Evolutionary conservation across 2,888 invertebrate genomes (phyloP), one percentile per base, ranked within the genome.

Genomic region (Volucella inanis): DNA sequence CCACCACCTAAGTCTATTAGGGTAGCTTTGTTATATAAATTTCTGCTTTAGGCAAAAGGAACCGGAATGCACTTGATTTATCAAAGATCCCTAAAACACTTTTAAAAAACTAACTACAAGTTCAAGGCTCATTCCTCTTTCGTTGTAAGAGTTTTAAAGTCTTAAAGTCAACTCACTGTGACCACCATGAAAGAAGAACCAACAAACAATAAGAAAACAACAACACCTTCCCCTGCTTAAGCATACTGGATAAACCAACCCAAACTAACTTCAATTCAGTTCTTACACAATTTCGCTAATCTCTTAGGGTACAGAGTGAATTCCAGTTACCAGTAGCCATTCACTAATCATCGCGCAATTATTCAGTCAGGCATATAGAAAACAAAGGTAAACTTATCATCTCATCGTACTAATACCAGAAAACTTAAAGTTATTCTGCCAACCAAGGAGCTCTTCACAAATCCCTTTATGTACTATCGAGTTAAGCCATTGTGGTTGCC

Each of bases 401-500:
- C 47, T n/a, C 47, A 54, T 68, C 50, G 31, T 31, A 4, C 31
- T 31, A 6, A 31, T 1, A 31, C 31, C 31, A 31, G 6, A 12
- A 54, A 64, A 61, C 45, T 64, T 43, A 31, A 12, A 54, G 38
- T 31, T 38, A 39, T 50, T 41, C 47, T 65, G 22, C 39, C 39
- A 45, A 18, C 45, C 43, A 31, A 64, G 15, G 15, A 45, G 57
- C 18, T 74, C 65, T 52, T 52, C 49, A 50, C 45, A 54, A 65
- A 52, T 74, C 74, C 39, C 31, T 38, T 55, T 8, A 2, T 57
- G 14, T 39, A 18, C 10, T 12, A 10, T 18, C 67, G 54, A 72
- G 57, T 43, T 43, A 14, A 67, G 43, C 57, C 75, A 68, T 62
- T 83, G 78, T 64, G 82, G 82, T 83, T 78, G 55, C 45, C 61